A percentile compares a stretch with the other conserved stretches of the same genome.
phyloP scores from a whole-genome alignment of 2,113 vertebrate genomes.

The Nycticryphes semicollaris region DNA sequence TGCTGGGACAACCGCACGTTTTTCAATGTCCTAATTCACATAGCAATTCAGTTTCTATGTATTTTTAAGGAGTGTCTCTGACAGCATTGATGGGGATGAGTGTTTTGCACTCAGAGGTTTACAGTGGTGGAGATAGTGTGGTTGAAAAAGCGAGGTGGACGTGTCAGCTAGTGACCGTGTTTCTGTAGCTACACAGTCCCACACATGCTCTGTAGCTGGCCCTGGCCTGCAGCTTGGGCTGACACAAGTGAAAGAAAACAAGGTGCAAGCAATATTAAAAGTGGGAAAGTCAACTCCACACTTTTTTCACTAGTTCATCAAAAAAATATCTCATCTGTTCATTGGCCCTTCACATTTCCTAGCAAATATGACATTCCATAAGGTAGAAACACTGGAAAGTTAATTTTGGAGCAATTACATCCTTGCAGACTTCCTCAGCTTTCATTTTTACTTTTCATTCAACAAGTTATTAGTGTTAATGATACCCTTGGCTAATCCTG shows the following conservation, averaged over 20 bases:
- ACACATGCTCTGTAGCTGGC: not conserved
- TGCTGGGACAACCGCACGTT: not conserved
- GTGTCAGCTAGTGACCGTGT: not conserved
- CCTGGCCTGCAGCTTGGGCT: not conserved
- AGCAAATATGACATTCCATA: not conserved
- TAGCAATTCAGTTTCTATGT: not conserved
- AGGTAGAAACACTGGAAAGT: conserved; percentile 1
- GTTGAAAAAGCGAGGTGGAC: not conserved
- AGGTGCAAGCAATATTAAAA: not conserved
- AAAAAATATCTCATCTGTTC: not conserved
- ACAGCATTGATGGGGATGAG: not conserved
- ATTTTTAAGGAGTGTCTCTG: not conserved
- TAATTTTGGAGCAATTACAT: conserved; percentile 32
- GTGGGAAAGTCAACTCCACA: not conserved
- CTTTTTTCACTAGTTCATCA: not conserved
- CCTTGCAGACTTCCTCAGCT: not conserved
- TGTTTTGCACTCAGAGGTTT: not conserved
- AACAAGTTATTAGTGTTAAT: conserved; percentile 28
- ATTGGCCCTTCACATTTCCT: not conserved
- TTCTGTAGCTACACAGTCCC: not conserved
- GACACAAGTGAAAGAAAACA: not conserved
- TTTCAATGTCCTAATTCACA: not conserved
- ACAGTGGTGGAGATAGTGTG: not conserved
- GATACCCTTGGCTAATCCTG: conserved; percentile 14
- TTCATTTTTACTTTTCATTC: conserved; percentile 49